These are phyloP conservation scores for Zoanthus solanderi DNA, from an alignment of 92 coral and sea anemone genomes.

Conservation along the genomic window DNA sequence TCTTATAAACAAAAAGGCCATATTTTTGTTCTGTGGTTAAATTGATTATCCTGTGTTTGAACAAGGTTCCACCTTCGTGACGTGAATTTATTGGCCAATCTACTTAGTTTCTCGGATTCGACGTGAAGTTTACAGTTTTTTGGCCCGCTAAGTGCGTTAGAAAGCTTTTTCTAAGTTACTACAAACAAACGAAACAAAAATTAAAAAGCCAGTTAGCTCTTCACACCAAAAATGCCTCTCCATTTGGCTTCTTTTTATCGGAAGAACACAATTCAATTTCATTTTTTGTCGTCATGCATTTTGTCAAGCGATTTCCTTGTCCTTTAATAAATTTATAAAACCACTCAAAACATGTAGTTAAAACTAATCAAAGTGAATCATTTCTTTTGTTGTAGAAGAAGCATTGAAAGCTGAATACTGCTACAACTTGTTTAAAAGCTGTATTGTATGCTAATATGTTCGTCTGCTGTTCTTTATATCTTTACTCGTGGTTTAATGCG, in stretches of 20 bases:
- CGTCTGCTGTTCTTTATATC: conserved; percentile 12
- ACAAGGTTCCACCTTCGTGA: neutral
- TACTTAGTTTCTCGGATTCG: neutral
- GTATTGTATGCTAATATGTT: conserved; percentile 41
- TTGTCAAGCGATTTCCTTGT: conserved; percentile 10
- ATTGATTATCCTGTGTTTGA: conserved; percentile 16
- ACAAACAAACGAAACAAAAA: conserved; percentile 16
- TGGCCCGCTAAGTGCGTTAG: neutral
- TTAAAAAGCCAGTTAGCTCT: conserved; percentile 7
- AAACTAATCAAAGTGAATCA: neutral
- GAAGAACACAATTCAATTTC: neutral
- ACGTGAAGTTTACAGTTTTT: conserved; percentile 1
- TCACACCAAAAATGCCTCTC: neutral
- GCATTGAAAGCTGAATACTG: neutral
- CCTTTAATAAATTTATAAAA: neutral
- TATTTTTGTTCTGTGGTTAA: conserved; percentile 39
- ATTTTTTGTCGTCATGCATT: conserved; percentile 10
- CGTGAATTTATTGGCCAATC: conserved; percentile 22
- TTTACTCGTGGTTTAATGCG: conserved; percentile 50
- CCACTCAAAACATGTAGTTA: neutral
- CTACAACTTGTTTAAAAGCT: neutral
- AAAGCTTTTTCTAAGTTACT: conserved; percentile 22
- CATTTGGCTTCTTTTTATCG: conserved; percentile 1
- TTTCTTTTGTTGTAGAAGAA: neutral
- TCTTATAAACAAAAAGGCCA: conserved; percentile 34